Conservation (phyloP, 2,113 vertebrate genomes). For the Choloepus hoffmanni region DNA sequence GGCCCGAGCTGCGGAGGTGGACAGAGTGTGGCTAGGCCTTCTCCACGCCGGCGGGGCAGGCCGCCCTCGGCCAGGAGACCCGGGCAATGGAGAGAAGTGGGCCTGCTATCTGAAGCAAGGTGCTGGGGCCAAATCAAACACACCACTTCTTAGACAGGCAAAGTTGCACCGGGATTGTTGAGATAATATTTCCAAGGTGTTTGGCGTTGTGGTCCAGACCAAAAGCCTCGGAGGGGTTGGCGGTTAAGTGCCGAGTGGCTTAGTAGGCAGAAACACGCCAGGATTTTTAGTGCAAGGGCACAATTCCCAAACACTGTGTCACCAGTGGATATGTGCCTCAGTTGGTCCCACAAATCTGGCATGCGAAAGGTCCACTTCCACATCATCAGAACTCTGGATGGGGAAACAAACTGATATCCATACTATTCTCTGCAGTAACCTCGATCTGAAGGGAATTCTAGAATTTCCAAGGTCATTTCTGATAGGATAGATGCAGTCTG, state of each 20-base stretch:
- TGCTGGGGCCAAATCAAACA: neutral
- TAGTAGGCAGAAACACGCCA: neutral
- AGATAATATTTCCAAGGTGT: neutral
- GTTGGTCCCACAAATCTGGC: neutral
- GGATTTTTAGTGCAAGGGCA: neutral
- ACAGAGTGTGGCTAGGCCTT: neutral
- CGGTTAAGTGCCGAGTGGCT: neutral
- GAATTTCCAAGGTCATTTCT: neutral
- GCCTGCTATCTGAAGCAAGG: neutral
- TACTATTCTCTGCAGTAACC: neutral
- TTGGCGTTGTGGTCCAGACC: neutral
- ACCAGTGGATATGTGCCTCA: neutral
- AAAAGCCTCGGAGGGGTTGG: rapidly evolving
- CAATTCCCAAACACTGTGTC: neutral
- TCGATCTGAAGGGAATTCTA: neutral
- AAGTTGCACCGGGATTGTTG: neutral
- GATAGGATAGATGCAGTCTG: neutral
- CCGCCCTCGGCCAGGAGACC: neutral
- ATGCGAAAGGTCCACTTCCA: neutral
- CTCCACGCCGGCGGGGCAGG: neutral
- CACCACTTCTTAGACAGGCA: neutral
- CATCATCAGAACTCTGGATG: neutral
- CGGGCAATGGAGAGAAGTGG: rapidly evolving
- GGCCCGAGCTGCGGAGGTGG: neutral
- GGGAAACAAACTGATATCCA: neutral